Percentiles rank a stretch among this genome's conserved stretches.
Evolutionary conservation across 2,113 vertebrate species (phyloP).

Genomic region (Gorilla gorilla): DNA sequence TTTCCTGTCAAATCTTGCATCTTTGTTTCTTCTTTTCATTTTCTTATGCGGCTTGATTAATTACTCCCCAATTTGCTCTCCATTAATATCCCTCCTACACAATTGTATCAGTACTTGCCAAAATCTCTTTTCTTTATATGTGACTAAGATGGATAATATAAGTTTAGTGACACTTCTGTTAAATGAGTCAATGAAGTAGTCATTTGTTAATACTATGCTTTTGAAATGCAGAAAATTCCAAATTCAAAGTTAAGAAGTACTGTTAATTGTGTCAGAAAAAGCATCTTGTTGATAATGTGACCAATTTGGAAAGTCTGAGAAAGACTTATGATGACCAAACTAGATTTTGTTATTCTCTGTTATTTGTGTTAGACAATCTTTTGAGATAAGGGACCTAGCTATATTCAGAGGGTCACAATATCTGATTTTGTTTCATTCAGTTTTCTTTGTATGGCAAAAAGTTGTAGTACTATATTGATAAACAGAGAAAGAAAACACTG

Average conservation of each 20-base stretch:
- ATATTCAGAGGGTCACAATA: not conserved
- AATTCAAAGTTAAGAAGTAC: slow-evolving; percentile 65
- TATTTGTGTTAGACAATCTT: not conserved
- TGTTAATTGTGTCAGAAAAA: slow-evolving; percentile 50
- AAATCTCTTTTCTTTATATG: slow-evolving; percentile 61
- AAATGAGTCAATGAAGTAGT: slow-evolving; percentile 53
- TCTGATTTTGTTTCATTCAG: not conserved
- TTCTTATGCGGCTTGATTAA: slow-evolving; percentile 82
- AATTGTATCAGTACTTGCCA: slow-evolving; percentile 78
- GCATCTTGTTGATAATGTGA: not conserved
- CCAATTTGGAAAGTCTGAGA: not conserved
- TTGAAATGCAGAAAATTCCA: slow-evolving; percentile 61
- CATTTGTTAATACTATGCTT: slow-evolving; percentile 64
- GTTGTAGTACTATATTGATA: not conserved
- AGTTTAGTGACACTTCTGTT: slow-evolving; percentile 71
- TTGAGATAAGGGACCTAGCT: not conserved
- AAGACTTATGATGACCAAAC: not conserved
- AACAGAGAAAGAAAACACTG: not conserved
- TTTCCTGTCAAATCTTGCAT: slow-evolving; percentile 76
- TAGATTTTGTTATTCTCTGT: not conserved
- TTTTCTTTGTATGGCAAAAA: not conserved
- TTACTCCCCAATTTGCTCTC: slow-evolving; percentile 82
- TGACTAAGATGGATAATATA: slow-evolving; percentile 66
- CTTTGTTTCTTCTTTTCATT: slow-evolving; percentile 74
- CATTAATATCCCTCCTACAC: slow-evolving; percentile 82